These are phyloP conservation scores for Nephrotoma appendiculata DNA, from an alignment of 2,888 invertebrate species.

Conservation along the genomic window DNA sequence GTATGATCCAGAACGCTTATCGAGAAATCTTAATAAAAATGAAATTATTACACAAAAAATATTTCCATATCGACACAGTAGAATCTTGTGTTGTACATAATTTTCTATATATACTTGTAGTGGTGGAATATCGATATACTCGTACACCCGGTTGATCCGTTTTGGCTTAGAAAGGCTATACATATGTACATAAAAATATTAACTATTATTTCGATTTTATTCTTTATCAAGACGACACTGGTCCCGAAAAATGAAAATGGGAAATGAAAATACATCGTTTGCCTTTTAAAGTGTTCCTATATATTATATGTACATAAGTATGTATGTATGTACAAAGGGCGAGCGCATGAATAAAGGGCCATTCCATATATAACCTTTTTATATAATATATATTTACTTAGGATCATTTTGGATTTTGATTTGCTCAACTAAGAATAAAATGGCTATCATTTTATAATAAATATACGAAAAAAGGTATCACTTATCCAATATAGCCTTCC, in stretches of 20 bases:
- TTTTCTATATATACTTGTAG: background rate
- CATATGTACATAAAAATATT: background rate
- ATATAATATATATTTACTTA: background rate
- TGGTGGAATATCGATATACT: background rate
- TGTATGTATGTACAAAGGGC: background rate
- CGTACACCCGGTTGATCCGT: background rate
- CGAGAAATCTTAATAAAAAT: background rate
- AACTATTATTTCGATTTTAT: background rate
- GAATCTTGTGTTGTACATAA: background rate
- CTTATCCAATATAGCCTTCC: background rate
- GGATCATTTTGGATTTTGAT: background rate
- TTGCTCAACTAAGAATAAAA: background rate
- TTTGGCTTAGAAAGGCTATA: background rate
- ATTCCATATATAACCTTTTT: background rate
- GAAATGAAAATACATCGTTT: background rate
- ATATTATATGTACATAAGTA: background rate
- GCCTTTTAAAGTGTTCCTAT: background rate
- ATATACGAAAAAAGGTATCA: background rate
- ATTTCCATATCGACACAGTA: background rate
- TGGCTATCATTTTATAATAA: background rate
- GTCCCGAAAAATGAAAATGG: background rate
- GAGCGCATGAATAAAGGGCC: background rate
- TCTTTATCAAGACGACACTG: background rate
- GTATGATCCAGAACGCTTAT: background rate
- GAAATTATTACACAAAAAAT: background rate